Conservation (phyloP, 1,140 invertebrate species). For the Adoxophyes honmai region DNA sequence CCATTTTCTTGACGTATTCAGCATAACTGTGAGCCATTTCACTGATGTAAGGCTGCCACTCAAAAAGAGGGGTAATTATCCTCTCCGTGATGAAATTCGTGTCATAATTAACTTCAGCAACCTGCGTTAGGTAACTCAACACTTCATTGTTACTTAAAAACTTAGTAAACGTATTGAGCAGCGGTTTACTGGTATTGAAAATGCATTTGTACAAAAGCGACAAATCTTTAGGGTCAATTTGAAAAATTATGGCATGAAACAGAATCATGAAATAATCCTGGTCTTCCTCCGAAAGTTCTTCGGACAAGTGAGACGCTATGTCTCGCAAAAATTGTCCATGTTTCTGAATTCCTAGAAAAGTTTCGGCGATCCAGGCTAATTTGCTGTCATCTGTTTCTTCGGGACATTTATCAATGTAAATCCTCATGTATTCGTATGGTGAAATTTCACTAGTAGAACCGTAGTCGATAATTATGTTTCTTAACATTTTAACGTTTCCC, state of each 20-base stretch:
- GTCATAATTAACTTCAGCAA: conserved; percentile 62
- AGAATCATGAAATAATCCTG: conserved; percentile 55
- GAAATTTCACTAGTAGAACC: conserved; percentile 34
- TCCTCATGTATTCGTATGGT: conserved; percentile 60
- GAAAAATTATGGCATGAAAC: conserved; percentile 51
- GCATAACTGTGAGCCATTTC: conserved; percentile 64
- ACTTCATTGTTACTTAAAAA: conserved; percentile 59
- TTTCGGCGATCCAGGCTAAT: conserved; percentile 58
- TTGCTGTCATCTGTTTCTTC: conserved; percentile 48
- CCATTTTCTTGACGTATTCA: conserved; percentile 54
- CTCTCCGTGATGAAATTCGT: conserved; percentile 70
- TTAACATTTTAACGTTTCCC: conserved; percentile 53
- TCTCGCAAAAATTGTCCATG: conserved; percentile 48
- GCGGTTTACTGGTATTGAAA: conserved; percentile 58
- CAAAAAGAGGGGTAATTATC: conserved; percentile 64
- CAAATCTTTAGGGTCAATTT: conserved; percentile 44
- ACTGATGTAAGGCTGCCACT: conserved; percentile 61
- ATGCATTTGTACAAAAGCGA: conserved; percentile 52
- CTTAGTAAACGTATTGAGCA: conserved; percentile 49
- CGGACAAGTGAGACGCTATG: conserved; percentile 33
- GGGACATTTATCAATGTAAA: conserved; percentile 53
- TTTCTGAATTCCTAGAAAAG: conserved; percentile 54
- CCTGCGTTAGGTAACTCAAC: conserved; percentile 45
- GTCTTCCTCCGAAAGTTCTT: conserved; percentile 49
- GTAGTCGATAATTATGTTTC: conserved; percentile 51